phyloP scores from a whole-genome alignment of 2,113 vertebrate species.

The Siphamia tubifer region DNA sequence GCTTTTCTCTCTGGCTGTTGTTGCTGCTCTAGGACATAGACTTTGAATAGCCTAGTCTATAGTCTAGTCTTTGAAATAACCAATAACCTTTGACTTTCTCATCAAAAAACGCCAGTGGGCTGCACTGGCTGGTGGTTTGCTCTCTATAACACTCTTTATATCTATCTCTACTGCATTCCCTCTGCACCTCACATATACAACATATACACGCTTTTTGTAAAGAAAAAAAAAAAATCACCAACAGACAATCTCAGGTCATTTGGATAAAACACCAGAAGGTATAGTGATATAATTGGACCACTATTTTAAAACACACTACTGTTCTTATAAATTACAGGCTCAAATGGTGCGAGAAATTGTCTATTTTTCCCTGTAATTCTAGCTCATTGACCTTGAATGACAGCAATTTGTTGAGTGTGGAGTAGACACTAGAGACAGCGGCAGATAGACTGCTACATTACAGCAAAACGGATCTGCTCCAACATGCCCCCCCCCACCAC shows the following conservation, averaged over 20 bases:
- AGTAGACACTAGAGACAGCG: constrained; percentile 61
- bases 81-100: no score
- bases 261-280: constrained; percentile 52
- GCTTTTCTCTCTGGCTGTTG: no score
- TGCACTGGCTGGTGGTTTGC: no score
- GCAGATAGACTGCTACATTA: constrained; percentile 42
- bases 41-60: no score
- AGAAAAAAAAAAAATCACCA: neutral
- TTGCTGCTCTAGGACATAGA: no score
- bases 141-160: neutral
- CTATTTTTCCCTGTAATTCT: constrained; percentile 62
- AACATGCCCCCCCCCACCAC: neutral
- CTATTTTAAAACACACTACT: constrained; percentile 66
- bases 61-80: no score
- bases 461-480: constrained; percentile 33
- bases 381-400: constrained; percentile 76
- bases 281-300: constrained; percentile 48
- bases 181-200: neutral
- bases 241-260: constrained; percentile 28
- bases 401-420: constrained; percentile 64
- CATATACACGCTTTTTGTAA: neutral
- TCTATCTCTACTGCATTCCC: neutral
- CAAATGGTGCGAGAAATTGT: constrained; percentile 68
- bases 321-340: constrained; percentile 65
- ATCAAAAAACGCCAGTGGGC: no score